Evolutionary conservation across 1,140 invertebrate genomes (phyloP).

Genomic region (Heliconius congener): DNA sequence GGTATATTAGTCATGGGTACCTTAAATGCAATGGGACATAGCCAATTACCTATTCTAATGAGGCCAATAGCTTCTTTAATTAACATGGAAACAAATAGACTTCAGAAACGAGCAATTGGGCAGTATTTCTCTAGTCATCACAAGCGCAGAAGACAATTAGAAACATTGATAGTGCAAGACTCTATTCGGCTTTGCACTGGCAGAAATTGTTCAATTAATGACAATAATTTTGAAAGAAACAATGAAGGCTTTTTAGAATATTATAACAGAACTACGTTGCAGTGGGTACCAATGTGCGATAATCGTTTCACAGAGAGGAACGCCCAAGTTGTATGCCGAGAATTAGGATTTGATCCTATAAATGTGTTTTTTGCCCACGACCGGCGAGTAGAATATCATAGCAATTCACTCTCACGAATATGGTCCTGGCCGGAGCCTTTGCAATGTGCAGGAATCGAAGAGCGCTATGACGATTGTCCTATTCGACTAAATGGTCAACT

Average conservation of each 20-base stretch:
- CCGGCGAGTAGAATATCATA: slow-evolving; percentile 91
- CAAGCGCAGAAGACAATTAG: slow-evolving; percentile 76
- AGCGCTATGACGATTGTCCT: slow-evolving; percentile 91
- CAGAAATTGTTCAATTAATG: slow-evolving; percentile 84
- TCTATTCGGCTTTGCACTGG: slow-evolving; percentile 89
- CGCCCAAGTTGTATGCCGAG: slow-evolving; percentile 96
- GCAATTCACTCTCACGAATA: slow-evolving; percentile 90
- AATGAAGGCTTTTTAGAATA: slow-evolving; percentile 95
- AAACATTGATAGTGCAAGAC: slow-evolving; percentile 81
- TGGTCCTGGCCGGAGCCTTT: slow-evolving; percentile 98
- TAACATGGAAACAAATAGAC: slow-evolving; percentile 72
- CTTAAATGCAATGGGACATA: slow-evolving; percentile 91
- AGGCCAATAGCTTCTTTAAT: slow-evolving; percentile 82
- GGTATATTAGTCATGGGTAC: slow-evolving; percentile 97
- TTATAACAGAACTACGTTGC: slow-evolving; percentile 95
- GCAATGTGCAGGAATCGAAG: slow-evolving; percentile 92
- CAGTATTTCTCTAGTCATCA: slow-evolving; percentile 59
- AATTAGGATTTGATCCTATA: slow-evolving; percentile 94
- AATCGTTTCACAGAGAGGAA: slow-evolving; percentile 96
- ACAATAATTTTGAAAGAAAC: slow-evolving; percentile 75
- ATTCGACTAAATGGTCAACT: slow-evolving; percentile 94
- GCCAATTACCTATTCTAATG: slow-evolving; percentile 92
- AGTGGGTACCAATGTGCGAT: slow-evolving; percentile 99
- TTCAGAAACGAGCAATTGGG: slow-evolving; percentile 64
- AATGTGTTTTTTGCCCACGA: slow-evolving; percentile 93